Evolutionary conservation across 92 coral and sea anemone genomes (phyloP).

Genomic region (Paramuricea clavata): DNA sequence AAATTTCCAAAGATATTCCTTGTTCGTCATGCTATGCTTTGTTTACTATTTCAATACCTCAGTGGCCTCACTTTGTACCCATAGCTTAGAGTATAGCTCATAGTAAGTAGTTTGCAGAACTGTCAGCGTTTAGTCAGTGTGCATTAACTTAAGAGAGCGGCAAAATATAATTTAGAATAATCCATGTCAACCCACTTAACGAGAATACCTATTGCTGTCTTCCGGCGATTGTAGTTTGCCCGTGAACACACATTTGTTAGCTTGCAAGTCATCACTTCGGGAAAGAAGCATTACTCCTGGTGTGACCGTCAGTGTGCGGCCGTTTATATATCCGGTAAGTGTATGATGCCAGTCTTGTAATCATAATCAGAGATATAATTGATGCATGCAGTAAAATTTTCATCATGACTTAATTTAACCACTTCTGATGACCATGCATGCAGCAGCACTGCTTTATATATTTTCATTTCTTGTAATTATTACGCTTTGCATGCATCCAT

Average conservation of each 20-base stretch:
- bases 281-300: background rate
- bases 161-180: background rate
- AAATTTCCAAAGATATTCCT: no score
- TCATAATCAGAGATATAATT: no score
- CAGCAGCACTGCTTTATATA: no score
- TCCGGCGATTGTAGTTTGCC: background rate
- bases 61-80: background rate
- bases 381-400: no score
- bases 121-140: background rate
- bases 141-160: background rate
- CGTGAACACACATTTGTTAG: background rate
- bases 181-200: conserved; percentile 1
- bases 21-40: no score
- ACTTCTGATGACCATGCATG: no score
- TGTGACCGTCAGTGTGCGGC: no score
- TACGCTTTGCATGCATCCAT: no score
- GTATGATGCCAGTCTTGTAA: no score
- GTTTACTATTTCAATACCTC: no score
- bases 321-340: background rate
- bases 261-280: conserved; percentile 1
- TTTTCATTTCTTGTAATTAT: no score
- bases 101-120: background rate
- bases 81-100: background rate
- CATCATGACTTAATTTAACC: no score
- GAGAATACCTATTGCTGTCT: conserved; percentile 26